Conservation (phyloP, 1,140 invertebrate species). For the Anastrepha obliqua region DNA sequence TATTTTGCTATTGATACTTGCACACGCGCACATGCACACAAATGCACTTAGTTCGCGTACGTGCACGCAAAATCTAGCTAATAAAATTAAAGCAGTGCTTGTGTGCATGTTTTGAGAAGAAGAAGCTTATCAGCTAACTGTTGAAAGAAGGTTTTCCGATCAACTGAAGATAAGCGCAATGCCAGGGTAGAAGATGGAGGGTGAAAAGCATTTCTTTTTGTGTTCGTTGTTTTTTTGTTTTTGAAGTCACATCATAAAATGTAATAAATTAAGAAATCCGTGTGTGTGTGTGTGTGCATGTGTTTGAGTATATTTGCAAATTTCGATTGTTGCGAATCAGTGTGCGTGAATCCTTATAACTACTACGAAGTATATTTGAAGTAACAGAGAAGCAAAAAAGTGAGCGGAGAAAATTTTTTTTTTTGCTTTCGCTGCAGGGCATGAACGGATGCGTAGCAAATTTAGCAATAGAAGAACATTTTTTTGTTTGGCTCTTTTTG, state of each 20-base stretch:
- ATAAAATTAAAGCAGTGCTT: conserved; percentile 8
- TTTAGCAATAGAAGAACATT: not conserved
- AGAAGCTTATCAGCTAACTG: conserved; percentile 24
- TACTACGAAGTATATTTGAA: not conserved
- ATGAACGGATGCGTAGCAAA: not conserved
- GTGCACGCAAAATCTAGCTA: conserved; percentile 46
- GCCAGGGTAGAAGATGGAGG: not conserved
- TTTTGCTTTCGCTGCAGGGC: not conserved
- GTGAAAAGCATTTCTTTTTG: not conserved
- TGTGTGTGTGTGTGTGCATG: not conserved
- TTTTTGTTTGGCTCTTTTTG: conserved; percentile 20
- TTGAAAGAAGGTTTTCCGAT: not conserved
- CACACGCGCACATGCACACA: not conserved
- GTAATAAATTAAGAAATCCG: conserved; percentile 15
- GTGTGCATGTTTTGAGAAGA: not conserved
- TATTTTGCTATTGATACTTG: not conserved
- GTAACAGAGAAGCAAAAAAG: not conserved
- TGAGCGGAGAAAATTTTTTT: not conserved
- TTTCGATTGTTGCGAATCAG: not conserved
- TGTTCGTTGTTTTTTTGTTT: not conserved
- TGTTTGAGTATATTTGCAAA: not conserved
- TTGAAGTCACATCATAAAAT: conserved; percentile 13
- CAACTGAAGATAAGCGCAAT: conserved; percentile 25
- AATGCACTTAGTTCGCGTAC: not conserved
- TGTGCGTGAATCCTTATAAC: conserved; percentile 3